Conservation (phyloP, 2,888 invertebrate species). For the Caenorhabditis drosophilae region DNA sequence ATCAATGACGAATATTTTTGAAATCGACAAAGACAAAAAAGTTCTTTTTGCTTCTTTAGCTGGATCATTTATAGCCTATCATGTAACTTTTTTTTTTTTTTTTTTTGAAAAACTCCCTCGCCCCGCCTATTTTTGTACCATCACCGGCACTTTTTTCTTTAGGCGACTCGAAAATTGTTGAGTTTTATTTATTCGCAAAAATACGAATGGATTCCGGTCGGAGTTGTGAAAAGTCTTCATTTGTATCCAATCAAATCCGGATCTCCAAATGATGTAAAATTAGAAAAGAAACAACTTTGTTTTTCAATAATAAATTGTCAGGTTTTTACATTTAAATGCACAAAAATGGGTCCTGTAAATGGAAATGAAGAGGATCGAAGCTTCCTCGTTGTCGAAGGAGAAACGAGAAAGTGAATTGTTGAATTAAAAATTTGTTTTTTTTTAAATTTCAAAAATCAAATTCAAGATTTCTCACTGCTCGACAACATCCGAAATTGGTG, state of each 20-base stretch:
- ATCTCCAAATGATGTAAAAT: slow-evolving; percentile 21
- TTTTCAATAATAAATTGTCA: too few relatives aligned
- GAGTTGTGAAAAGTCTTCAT: slow-evolving; percentile 38
- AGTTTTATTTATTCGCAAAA: slow-evolving; percentile 8
- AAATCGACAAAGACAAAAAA: slow-evolving; percentile 16
- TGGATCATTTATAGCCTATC: slow-evolving; percentile 39
- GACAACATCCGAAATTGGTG: slow-evolving; percentile 40
- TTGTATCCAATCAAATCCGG: slow-evolving; percentile 49
- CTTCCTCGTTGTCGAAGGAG: slow-evolving; percentile 35
- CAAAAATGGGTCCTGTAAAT: slow-evolving; percentile 18
- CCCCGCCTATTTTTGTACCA: background rate
- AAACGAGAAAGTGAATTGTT: slow-evolving; percentile 34
- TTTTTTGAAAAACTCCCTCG: too few relatives aligned
- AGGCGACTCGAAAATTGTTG: slow-evolving; percentile 17
- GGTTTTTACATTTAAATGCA: slow-evolving; percentile 47
- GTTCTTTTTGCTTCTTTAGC: slow-evolving; percentile 38
- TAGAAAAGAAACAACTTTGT: too few relatives aligned
- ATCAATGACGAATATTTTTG: too few relatives aligned
- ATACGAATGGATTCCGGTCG: slow-evolving; percentile 46
- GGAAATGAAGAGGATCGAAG: slow-evolving; percentile 39
- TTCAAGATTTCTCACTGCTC: slow-evolving; percentile 41
- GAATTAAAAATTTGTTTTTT: too few relatives aligned
- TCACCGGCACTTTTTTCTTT: background rate
- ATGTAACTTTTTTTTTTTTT: slow-evolving; percentile 39
- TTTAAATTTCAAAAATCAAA: background rate